Evolutionary conservation across 2,113 vertebrate species (phyloP), one percentile per base, ranked within the genome.

Genomic region (Albula goreensis): DNA sequence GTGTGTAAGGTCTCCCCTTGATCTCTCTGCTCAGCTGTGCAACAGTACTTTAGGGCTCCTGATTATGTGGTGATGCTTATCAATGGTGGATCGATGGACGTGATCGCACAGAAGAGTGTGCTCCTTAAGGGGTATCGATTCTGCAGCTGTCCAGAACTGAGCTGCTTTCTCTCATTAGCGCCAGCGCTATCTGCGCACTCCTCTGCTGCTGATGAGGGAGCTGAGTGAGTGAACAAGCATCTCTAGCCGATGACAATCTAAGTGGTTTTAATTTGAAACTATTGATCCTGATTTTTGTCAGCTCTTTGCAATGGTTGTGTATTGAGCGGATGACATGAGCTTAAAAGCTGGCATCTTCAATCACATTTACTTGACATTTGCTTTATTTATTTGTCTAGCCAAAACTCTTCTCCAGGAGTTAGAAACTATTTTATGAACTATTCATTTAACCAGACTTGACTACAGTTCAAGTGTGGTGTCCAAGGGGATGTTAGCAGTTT

Each of bases 241-340:
- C 92, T 91, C 79, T 83, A 91, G 90, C 88, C 88, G 90, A 94
- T 90, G 92, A 90, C 88, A 84, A 83, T 86, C 90, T 91, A 90
- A 93, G 90, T 92, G 93, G 91, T 91, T 80, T 89, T 92, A 91
- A 93, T 91, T 91, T 92, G 93, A 93, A 91, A 74, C 25, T 91
- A 95, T 94, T 90, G 93, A 95, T 95, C 87, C 85, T 82, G 88
- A 88, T 87, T 85, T 88, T 88, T 66, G 89, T 49, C 56, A 89
- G 88, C 78, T 90, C 88, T 89, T 91, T 89, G 87, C 86, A 82
- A 88, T 79, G 80, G 74, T 87, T 82, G 13, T 19, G 41, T 19
- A 48, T 7, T 4, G 8, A 5, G 78, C 10, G 48, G 2, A 77
- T 17, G 31, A 48, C 78, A 31, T 79, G 49, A 25, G 12, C 78